Evolutionary conservation across 2,888 invertebrate species (phyloP).

Genomic region (Eupithecia tripunctaria): DNA sequence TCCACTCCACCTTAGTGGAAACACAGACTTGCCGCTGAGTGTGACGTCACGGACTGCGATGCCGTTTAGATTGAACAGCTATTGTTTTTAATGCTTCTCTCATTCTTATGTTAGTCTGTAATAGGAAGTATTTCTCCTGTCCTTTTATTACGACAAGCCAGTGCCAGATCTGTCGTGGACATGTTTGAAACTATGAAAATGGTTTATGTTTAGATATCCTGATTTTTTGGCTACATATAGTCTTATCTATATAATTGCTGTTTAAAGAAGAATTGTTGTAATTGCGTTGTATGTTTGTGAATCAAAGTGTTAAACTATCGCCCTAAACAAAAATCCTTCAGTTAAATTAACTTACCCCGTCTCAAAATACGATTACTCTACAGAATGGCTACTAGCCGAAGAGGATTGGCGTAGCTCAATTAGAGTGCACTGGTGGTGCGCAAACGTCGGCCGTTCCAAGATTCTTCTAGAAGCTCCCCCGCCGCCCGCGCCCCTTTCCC

Average conservation of each 20-base stretch:
- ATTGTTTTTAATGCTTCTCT: conserved; percentile 73
- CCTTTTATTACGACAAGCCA: no score
- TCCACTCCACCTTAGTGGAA: no score
- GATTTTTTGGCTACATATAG: no score
- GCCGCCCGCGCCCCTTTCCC: conserved; percentile 58
- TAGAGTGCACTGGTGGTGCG: conserved; percentile 73
- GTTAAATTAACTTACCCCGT: neutral
- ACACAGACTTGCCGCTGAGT: conserved; percentile 62
- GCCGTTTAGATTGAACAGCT: conserved; percentile 67
- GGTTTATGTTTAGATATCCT: no score
- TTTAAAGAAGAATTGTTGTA: no score
- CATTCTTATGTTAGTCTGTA: conserved; percentile 70
- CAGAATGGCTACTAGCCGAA: conserved; percentile 73
- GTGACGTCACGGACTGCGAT: conserved; percentile 62
- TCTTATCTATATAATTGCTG: no score
- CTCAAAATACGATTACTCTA: neutral
- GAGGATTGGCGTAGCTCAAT: conserved; percentile 68
- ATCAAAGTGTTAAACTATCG: neutral
- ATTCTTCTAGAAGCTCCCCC: conserved; percentile 51
- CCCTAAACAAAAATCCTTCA: neutral
- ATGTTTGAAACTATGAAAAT: no score
- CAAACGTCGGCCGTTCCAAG: conserved; percentile 53
- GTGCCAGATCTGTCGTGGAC: no score
- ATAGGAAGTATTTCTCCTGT: no score
- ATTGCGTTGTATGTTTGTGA: neutral